Evolutionary conservation across 2,888 invertebrate genomes (phyloP).

Genomic region (Siphonodentalium dalli): DNA sequence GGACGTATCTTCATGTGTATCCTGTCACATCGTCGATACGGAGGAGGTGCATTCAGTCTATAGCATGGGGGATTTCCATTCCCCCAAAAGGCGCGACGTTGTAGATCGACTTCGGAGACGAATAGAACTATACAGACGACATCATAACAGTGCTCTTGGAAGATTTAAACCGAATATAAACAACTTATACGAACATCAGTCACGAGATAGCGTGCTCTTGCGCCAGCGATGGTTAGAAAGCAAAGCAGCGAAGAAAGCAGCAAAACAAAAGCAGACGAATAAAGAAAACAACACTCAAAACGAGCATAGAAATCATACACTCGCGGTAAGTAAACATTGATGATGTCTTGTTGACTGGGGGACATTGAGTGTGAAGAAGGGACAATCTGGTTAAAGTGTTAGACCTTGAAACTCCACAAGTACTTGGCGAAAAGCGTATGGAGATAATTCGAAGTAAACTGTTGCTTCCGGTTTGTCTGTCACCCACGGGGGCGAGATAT

Average conservation of each 20-base stretch:
- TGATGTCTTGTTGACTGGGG: no score
- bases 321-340: constrained; percentile 41
- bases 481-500: no score
- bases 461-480: no score
- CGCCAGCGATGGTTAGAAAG: constrained; percentile 90
- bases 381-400: no score
- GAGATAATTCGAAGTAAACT: no score
- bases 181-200: constrained; percentile 87
- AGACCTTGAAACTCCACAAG: no score
- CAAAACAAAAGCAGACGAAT: constrained; percentile 38
- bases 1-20: no score
- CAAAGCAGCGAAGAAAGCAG: constrained; percentile 84
- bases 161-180: constrained; percentile 87
- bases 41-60: constrained; percentile 29
- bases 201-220: constrained; percentile 85
- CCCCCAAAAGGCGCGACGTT: constrained; percentile 72
- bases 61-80: constrained; percentile 67
- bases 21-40: no score
- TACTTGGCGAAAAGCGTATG: no score
- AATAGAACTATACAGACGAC: constrained; percentile 84
- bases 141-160: constrained; percentile 85
- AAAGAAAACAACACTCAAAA: constrained; percentile 31
- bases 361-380: no score
- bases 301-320: constrained; percentile 46
- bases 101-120: constrained; percentile 79